Evolutionary conservation across 2,113 vertebrate species (phyloP).

Genomic region (Pedetes capensis): DNA sequence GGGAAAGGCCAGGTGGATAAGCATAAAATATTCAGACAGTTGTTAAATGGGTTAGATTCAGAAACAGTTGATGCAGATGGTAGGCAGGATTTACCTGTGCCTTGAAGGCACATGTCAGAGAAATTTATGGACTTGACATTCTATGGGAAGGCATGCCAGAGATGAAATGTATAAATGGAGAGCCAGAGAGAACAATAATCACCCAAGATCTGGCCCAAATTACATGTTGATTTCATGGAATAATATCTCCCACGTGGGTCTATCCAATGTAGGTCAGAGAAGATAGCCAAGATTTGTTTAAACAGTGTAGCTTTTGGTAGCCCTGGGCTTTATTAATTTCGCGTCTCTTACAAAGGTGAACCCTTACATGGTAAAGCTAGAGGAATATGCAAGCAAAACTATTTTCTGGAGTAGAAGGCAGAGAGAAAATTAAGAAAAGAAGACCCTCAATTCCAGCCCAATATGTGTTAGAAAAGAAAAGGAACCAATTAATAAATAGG

Average conservation of each 20-base stretch:
- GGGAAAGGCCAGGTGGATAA: not conserved
- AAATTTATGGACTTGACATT: not conserved
- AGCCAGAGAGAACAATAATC: not conserved
- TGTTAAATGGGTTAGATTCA: not conserved
- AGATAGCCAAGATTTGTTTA: not conserved
- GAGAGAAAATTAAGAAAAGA: not conserved
- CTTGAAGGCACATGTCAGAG: not conserved
- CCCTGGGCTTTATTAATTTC: not conserved
- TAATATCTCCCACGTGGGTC: not conserved
- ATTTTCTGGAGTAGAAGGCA: not conserved
- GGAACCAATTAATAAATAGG: not conserved
- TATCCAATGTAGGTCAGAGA: not conserved
- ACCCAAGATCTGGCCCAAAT: not conserved
- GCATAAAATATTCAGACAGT: not conserved
- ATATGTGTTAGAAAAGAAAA: not conserved
- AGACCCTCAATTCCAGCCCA: not conserved
- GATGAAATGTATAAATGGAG: not conserved
- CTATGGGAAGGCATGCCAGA: not conserved
- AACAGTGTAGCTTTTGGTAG: not conserved
- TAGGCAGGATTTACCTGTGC: not conserved
- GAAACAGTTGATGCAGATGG: not conserved
- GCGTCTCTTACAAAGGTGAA: not conserved
- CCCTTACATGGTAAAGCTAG: not conserved
- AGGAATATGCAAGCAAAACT: not conserved
- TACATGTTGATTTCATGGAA: not conserved